Conservation (phyloP, 2,113 vertebrate species). For the Thryonomys swinderianus region DNA sequence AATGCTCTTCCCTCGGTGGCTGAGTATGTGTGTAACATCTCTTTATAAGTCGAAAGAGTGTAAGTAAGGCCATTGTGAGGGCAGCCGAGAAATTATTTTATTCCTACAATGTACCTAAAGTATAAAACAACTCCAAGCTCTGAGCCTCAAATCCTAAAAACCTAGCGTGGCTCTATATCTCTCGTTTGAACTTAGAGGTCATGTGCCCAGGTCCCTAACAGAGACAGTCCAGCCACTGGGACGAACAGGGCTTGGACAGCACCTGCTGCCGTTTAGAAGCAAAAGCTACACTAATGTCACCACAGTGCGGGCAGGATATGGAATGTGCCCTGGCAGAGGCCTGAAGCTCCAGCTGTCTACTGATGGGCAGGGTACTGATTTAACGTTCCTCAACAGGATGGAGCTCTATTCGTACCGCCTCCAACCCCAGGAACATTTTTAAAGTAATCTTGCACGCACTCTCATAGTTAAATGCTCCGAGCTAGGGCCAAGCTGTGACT, state of each 20-base stretch:
- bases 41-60: background rate
- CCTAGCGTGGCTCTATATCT: background rate
- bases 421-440: background rate
- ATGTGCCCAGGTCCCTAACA: background rate
- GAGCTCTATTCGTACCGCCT: background rate
- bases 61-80: background rate
- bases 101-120: background rate
- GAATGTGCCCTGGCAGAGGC: background rate
- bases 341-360: background rate
- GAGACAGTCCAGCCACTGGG: background rate
- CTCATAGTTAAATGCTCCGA: slow-evolving; percentile 35
- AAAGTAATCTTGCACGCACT: background rate
- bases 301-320: background rate
- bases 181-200: background rate
- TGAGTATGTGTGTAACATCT: background rate
- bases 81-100: background rate
- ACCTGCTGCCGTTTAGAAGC: background rate
- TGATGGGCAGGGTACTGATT: background rate
- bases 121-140: background rate
- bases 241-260: background rate
- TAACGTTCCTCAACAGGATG: background rate
- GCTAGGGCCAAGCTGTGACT: background rate
- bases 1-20: background rate
- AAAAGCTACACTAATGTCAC: background rate
- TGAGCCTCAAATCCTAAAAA: slow-evolving; percentile 10